Evolutionary conservation across 2,888 invertebrate genomes (phyloP).

Genomic region (Gari tellinella): DNA sequence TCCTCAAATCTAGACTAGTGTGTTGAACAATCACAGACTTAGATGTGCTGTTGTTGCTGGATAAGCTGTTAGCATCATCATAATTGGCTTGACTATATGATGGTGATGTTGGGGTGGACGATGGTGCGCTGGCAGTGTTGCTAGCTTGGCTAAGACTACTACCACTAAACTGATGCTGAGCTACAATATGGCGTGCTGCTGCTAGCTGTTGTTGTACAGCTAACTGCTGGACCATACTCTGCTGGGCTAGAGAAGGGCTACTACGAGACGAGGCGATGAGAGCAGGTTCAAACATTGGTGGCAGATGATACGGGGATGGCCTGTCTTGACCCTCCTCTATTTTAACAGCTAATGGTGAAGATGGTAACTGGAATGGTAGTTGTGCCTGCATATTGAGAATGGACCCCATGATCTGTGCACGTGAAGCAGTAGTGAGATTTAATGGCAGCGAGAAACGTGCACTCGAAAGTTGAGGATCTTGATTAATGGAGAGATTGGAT

Average conservation of each 20-base stretch:
- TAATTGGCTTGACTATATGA: slow-evolving; percentile 18
- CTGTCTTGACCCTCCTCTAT: slow-evolving; percentile 57
- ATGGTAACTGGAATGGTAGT: slow-evolving; percentile 58
- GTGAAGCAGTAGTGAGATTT: slow-evolving; percentile 56
- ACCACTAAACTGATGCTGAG: slow-evolving; percentile 49
- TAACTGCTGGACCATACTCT: slow-evolving; percentile 50
- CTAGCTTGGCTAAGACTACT: slow-evolving; percentile 9
- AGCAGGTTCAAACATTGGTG: slow-evolving; percentile 53
- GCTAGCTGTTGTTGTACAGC: slow-evolving; percentile 50
- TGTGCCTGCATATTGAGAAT: slow-evolving; percentile 58
- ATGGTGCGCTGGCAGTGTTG: slow-evolving; percentile 1
- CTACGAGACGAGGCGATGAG: slow-evolving; percentile 39
- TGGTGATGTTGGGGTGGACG: slow-evolving; percentile 1
- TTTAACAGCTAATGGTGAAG: slow-evolving; percentile 58
- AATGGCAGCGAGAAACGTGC: slow-evolving; percentile 50
- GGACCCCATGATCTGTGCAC: slow-evolving; percentile 53
- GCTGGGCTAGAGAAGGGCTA: slow-evolving; percentile 41
- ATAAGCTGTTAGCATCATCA: slow-evolving; percentile 1
- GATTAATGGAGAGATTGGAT: slow-evolving; percentile 49
- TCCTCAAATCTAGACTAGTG: slow-evolving; percentile 77
- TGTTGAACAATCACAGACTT: slow-evolving; percentile 78
- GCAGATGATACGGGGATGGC: slow-evolving; percentile 42
- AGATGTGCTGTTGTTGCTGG: slow-evolving; percentile 41
- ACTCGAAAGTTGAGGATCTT: slow-evolving; percentile 47
- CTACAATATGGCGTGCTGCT: slow-evolving; percentile 66